Evolutionary conservation across 2,113 vertebrate species (phyloP), one percentile per base, ranked within the genome.

Genomic region (Myiagra hebetior): DNA sequence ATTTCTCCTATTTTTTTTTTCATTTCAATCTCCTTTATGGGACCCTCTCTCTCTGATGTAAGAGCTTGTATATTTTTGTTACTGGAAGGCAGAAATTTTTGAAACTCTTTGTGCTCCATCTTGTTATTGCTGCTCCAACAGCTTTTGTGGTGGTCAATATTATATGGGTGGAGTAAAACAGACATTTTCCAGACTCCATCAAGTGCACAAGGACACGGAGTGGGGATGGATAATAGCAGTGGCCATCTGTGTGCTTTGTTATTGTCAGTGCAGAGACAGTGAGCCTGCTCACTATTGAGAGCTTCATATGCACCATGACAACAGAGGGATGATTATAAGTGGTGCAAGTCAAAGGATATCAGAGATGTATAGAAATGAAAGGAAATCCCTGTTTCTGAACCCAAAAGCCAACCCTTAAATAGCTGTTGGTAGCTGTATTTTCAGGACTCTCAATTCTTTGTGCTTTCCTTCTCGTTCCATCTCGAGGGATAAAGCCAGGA

Each of bases 341-440:
- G 64, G 67, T 67, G 50, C 64, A 80, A 86, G 59, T 88, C 83
- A 84, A 73, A 91, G 57, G 24, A 41, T 72, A 44, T 22, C 77
- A 62, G 72, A 76, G 65, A 85, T 75, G 49, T 56, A 49, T 22
- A 85, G 81, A 87, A 96, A 89, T 87, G 73, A 95, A 94, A 91
- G 78, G 70, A 83, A 79, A 83, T 90, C 70, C 52, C 41, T 6
- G 2, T 37, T 88, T 93, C 70, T 88, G 75, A 92, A 46, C 28
- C 53, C 57, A 28, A 56, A 93, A 85, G 14, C 44, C 59, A 72
- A 15, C 18, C 33, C 16, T 93, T 69, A 68, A 93, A 68, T 55
- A 83, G 75, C 27, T 92, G 15, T 39, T 92, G 27, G 23, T 47
- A 85, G 35, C 35, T 1, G 0, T 64, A 24, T 86, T 88, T 76